A percentile compares a stretch with the other conserved stretches of the same genome.
phyloP scores from a whole-genome alignment of 2,797 vertebrate species.

The Neosalanx taihuensis region DNA sequence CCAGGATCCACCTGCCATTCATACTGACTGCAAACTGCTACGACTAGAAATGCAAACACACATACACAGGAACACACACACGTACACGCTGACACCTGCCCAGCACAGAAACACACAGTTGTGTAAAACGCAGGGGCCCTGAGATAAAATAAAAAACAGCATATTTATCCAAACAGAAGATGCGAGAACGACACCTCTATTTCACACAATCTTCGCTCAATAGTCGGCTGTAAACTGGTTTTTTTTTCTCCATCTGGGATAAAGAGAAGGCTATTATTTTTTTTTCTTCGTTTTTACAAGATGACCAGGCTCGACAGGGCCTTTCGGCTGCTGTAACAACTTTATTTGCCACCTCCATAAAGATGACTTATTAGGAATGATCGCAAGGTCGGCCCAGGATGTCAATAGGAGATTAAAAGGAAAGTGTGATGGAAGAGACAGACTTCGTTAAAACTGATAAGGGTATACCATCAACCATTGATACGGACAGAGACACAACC shows the following conservation, averaged over 20 bases:
- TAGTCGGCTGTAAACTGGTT: conserved; percentile 54
- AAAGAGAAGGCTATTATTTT: conserved; percentile 63
- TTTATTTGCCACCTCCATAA: conserved; percentile 72
- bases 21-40: background rate
- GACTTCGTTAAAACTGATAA: conserved; percentile 74
- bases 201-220: conserved; percentile 52
- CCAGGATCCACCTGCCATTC: conserved; percentile 62
- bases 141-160: conserved; percentile 9
- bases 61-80: conserved; percentile 39
- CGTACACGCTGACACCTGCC: conserved; percentile 10
- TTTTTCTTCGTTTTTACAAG: conserved; percentile 65
- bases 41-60: conserved; percentile 24
- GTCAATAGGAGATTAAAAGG: conserved; percentile 77
- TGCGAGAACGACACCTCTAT: conserved; percentile 58
- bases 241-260: conserved; percentile 46
- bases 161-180: conserved; percentile 28
- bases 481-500: conserved; percentile 58
- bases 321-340: conserved; percentile 62
- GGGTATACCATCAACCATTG: conserved; percentile 61
- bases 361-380: conserved; percentile 75
- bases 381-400: conserved; percentile 60
- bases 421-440: conserved; percentile 60
- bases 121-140: conserved; percentile 19
- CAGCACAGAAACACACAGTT: conserved; percentile 6
- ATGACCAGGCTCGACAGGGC: conserved; percentile 52